Conservation (phyloP, 1,140 invertebrate species). For the Phthorimaea operculella region DNA sequence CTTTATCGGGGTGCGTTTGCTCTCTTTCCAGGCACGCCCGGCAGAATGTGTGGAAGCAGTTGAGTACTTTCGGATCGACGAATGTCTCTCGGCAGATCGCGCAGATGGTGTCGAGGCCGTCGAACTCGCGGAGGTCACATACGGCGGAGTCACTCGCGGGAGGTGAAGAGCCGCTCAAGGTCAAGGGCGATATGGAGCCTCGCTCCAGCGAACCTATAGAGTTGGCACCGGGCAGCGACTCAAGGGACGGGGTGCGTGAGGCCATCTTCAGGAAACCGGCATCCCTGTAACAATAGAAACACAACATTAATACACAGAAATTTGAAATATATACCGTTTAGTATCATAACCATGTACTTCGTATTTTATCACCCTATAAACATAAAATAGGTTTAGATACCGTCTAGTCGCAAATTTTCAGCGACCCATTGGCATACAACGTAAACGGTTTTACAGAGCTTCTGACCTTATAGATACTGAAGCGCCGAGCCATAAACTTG, state of each 20-base stretch:
- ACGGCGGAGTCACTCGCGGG: slow-evolving; percentile 83
- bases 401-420: slow-evolving; percentile 2
- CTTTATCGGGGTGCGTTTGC: slow-evolving; percentile 79
- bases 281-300: slow-evolving; percentile 62
- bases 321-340: background rate
- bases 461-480: slow-evolving; percentile 28
- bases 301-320: background rate
- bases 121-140: slow-evolving; percentile 72
- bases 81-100: slow-evolving; percentile 84
- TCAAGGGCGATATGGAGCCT: slow-evolving; percentile 78
- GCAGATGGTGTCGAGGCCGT: slow-evolving; percentile 76
- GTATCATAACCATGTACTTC: background rate
- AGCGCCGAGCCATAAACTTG: slow-evolving; percentile 29
- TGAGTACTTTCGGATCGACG: slow-evolving; percentile 77
- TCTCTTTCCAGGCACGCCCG: slow-evolving; percentile 81
- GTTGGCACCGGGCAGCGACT: slow-evolving; percentile 88
- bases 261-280: slow-evolving; percentile 70
- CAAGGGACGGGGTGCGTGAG: slow-evolving; percentile 84
- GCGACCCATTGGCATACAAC: slow-evolving; percentile 13
- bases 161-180: slow-evolving; percentile 83
- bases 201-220: slow-evolving; percentile 86
- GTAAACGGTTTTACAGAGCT: slow-evolving; percentile 17
- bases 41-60: slow-evolving; percentile 88
- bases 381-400: background rate
- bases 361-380: slow-evolving; percentile 1